Percentiles rank a stretch among this genome's conserved stretches.
These are phyloP conservation scores for Caradrina kadenii DNA, from an alignment of 2,888 invertebrate genomes.

Conservation along the genomic window DNA sequence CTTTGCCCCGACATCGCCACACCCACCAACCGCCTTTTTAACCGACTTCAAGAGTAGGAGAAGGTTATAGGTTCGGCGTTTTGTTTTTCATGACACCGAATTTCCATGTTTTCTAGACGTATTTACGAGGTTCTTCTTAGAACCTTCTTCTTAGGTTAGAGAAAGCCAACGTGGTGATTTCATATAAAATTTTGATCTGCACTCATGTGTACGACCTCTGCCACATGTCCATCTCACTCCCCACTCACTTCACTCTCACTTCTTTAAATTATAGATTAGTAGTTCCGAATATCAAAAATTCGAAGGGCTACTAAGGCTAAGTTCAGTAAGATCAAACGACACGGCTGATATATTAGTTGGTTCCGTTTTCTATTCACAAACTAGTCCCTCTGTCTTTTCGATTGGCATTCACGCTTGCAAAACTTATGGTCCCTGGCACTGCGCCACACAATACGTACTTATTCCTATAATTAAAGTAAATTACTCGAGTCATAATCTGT, in stretches of 20 bases:
- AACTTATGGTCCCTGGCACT: not conserved
- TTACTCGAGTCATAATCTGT: conserved; percentile 76
- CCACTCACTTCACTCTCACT: no score
- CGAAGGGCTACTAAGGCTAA: not conserved
- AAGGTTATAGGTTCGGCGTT: not conserved
- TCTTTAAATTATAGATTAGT: not conserved
- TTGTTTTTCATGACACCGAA: not conserved
- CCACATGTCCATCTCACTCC: conserved; percentile 15
- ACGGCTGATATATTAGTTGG: conserved; percentile 5
- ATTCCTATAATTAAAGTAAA: conserved; percentile 67
- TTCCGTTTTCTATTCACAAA: not conserved
- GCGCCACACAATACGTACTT: conserved; percentile 11
- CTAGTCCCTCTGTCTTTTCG: not conserved
- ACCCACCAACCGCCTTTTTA: conserved; percentile 64
- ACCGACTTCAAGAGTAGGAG: not conserved
- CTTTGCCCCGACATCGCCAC: conserved; percentile 61
- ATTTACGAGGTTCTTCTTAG: not conserved
- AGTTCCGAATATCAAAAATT: conserved; percentile 8
- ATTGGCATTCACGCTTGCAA: conserved; percentile 2
- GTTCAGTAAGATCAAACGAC: not conserved
- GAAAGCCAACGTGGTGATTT: no score
- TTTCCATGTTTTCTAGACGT: not conserved
- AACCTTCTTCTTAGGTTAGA: no score
- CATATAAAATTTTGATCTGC: conserved; percentile 50
- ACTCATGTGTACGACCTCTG: conserved; percentile 38